Evolutionary conservation across 2,888 invertebrate species (phyloP), one percentile per base, ranked within the genome.

Genomic region (Mythimna ferrago): DNA sequence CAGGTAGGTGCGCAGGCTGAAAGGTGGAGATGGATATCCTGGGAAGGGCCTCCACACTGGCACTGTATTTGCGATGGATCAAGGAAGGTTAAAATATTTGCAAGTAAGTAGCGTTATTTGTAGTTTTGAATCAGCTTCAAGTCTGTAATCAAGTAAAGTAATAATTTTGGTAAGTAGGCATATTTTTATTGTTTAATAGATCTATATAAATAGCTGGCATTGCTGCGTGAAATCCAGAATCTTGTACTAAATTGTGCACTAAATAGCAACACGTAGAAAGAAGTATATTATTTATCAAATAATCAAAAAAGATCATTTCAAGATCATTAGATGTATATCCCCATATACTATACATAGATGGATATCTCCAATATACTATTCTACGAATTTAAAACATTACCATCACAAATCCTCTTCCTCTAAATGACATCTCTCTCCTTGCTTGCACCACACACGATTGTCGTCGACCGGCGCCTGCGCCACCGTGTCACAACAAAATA

Each of bases 401-500:
- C 6, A 51, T 51, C 16, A 51, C 5, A 6, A 19, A 19, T 51
- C 19, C 51, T 51, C 7, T 51, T 51, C 6, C 19, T 35, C 19
- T 0, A 58, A 6, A 16, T 35, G 16, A 7, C 19, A 26, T 14
- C 14, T 0, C 11, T 81, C 81, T 78, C 58, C 2, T 88, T 6
- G 53, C 87, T 91, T 91, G 78, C 11, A 86, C 91, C 92, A 89
- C 71, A 76, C 86, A 73, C 41, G 66, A 80, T 83, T 87, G 86
- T 86, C 87, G 83, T 76, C 82, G 80, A 81, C 84, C 90, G 95
- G 95, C 95, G 95, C 94, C 93, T 91, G 89, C 84, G 82, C 81
- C 87, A 81, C 81, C 88, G 89, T 92, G 93, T 94, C 93, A 94
- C 93, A 94, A 93, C 92, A 92, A 91, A 92, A 90, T 88, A 90